These are phyloP conservation scores for Jordanella pulchra DNA, from an alignment of 2,797 vertebrate genomes.

Conservation along the genomic window DNA sequence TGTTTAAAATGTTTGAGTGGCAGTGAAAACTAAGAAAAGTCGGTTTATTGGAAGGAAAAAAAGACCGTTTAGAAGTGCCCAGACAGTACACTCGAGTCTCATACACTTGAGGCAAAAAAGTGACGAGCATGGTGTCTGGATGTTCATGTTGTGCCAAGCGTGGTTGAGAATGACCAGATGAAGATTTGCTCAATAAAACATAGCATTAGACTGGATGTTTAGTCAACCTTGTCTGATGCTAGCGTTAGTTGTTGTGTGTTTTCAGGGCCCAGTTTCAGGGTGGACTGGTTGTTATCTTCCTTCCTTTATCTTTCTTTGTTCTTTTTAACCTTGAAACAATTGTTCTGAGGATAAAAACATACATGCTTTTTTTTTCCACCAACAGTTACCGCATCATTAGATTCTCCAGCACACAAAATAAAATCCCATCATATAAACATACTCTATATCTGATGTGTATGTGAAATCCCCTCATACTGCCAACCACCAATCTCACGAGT, in stretches of 20 bases:
- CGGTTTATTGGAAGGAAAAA: constrained; percentile 15
- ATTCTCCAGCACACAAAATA: not conserved
- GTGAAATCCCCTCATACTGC: not conserved
- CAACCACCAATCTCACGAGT: not conserved
- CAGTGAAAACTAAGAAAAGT: constrained; percentile 16
- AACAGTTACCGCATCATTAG: not conserved
- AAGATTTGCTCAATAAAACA: not conserved
- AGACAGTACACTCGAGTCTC: constrained; percentile 45
- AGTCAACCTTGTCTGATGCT: not conserved
- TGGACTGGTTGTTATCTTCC: not conserved
- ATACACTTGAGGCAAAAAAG: constrained; percentile 24
- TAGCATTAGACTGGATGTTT: not conserved
- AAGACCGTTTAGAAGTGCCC: constrained; percentile 40
- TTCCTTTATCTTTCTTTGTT: not conserved
- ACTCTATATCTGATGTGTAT: not conserved
- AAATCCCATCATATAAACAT: not conserved
- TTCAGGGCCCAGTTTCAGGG: not conserved
- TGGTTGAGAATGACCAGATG: not conserved
- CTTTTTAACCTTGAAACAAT: not conserved
- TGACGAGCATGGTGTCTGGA: constrained; percentile 22
- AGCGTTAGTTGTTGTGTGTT: not conserved
- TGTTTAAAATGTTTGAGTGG: constrained; percentile 35
- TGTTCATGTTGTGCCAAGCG: not conserved
- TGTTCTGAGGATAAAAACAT: not conserved
- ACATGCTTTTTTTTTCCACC: not conserved